phyloP scores from a whole-genome alignment of 2,113 vertebrate species.

The Murina feae region DNA sequence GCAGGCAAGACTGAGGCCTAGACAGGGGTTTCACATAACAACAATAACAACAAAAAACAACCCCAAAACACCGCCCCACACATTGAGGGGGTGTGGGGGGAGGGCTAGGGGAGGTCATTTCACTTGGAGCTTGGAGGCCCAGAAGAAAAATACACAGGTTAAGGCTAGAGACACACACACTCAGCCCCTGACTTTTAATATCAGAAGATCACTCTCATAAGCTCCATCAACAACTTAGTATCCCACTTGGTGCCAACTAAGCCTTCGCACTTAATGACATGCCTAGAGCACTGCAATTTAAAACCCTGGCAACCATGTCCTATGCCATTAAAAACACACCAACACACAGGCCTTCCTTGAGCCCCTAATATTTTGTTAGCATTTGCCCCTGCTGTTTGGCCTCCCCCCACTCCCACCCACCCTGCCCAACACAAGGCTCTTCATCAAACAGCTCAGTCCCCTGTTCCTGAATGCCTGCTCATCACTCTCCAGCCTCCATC shows the following conservation, averaged over 20 bases:
- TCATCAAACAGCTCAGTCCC: neutral
- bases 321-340: slow-evolving; percentile 47
- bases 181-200: slow-evolving; percentile 33
- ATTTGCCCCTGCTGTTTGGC: neutral
- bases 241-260: slow-evolving; percentile 23
- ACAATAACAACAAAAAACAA: neutral
- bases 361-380: neutral
- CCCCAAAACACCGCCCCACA: too few species aligned
- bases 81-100: neutral
- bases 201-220: slow-evolving; percentile 14
- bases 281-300: slow-evolving; percentile 44
- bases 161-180: neutral
- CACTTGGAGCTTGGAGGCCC: neutral
- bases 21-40: neutral
- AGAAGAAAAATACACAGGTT: neutral
- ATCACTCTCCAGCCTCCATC: neutral
- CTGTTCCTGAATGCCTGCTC: neutral
- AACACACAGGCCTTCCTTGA: neutral
- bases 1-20: neutral
- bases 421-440: neutral
- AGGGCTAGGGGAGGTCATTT: neutral
- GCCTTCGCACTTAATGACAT: slow-evolving; percentile 37
- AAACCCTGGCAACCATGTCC: slow-evolving; percentile 42
- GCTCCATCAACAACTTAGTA: neutral
- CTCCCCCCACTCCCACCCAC: neutral